These are phyloP conservation scores for Callionymus lyra DNA, from an alignment of 2,113 vertebrate genomes.

Conservation along the genomic window DNA sequence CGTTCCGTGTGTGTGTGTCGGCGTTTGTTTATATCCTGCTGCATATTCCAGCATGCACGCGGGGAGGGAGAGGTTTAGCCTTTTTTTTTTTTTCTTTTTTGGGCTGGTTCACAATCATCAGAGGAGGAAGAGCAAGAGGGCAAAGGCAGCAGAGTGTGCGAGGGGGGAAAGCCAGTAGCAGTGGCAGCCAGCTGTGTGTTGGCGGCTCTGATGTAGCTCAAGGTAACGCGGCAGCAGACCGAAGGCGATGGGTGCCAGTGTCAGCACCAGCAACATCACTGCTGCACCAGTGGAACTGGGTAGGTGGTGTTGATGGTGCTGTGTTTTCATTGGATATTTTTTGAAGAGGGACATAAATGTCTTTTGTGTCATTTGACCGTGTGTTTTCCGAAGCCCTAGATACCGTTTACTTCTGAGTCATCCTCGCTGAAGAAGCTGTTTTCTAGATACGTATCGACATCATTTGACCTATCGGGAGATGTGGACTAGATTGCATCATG, in stretches of 20 bases:
- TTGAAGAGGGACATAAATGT: too few relatives aligned
- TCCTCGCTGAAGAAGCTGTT: too few relatives aligned
- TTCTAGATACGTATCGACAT: too few relatives aligned
- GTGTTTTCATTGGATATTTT: too few relatives aligned
- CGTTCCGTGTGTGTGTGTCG: constrained; percentile 13
- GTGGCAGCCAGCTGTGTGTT: constrained; percentile 17
- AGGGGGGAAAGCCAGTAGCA: constrained; percentile 2
- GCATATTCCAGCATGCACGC: constrained; percentile 13
- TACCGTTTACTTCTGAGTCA: too few relatives aligned
- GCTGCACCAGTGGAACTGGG: constrained; percentile 26
- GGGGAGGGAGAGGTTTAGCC: constrained; percentile 5
- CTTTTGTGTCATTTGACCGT: too few relatives aligned
- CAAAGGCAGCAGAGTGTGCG: constrained; percentile 10
- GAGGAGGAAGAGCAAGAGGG: constrained; percentile 17
- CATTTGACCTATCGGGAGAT: too few relatives aligned
- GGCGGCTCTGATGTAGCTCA: constrained; percentile 20
- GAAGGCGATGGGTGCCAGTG: constrained; percentile 29
- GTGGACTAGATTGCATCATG: too few relatives aligned
- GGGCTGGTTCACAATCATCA: too few relatives aligned
- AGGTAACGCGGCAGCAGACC: constrained; percentile 23
- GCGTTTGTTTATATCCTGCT: constrained; percentile 7
- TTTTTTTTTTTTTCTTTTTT: constrained; percentile 21
- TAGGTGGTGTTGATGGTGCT: constrained; percentile 25
- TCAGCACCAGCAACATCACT: too few relatives aligned
- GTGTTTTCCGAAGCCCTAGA: too few relatives aligned